Conservation (phyloP, 2,888 invertebrate species). For the Leptinotarsa peninsularis region DNA sequence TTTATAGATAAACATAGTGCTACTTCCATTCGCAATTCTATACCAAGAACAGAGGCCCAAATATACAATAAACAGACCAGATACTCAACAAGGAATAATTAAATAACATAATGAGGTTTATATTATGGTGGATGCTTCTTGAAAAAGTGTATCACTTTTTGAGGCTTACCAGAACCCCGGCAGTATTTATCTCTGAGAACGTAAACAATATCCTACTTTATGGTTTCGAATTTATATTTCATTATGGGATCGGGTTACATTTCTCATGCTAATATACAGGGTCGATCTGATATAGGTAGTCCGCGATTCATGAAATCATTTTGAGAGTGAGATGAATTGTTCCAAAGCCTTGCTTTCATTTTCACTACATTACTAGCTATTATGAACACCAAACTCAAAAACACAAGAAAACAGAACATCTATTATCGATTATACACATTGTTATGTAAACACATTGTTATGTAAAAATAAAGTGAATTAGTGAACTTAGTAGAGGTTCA, state of each 20-base stretch:
- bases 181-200: conserved; percentile 32
- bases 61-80: background rate
- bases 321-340: too few relatives aligned
- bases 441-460: too few relatives aligned
- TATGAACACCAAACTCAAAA: too few relatives aligned
- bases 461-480: too few relatives aligned
- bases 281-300: background rate
- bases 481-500: too few relatives aligned
- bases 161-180: conserved; percentile 32
- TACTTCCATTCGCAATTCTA: background rate
- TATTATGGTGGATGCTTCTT: background rate
- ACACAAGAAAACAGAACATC: too few relatives aligned
- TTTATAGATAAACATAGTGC: too few relatives aligned
- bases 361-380: too few relatives aligned
- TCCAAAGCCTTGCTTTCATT: too few relatives aligned
- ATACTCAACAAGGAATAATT: background rate
- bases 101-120: conserved; percentile 2
- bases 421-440: too few relatives aligned
- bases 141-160: conserved; percentile 15
- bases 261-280: background rate
- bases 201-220: conserved; percentile 35
- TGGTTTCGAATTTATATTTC: conserved; percentile 6
- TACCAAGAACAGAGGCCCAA: background rate
- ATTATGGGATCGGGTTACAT: background rate
- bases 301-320: too few relatives aligned